Percentiles rank a stretch among this genome's conserved stretches.
Conservation (phyloP, 1,140 invertebrate species). For the Papilio polytes region DNA sequence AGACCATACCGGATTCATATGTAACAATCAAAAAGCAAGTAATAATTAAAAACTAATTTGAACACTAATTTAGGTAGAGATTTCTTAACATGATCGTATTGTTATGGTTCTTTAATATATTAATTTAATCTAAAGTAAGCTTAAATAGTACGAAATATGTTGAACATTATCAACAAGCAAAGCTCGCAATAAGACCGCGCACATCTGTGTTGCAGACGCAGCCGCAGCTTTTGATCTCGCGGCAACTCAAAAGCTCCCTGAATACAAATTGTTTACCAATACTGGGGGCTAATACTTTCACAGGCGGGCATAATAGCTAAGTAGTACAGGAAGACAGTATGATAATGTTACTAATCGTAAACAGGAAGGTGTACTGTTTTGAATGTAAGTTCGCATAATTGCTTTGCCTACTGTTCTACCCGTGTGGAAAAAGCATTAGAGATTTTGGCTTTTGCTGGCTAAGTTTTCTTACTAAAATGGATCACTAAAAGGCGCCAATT, state of each 20-base stretch:
- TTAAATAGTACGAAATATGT: not conserved
- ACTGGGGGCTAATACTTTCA: not conserved
- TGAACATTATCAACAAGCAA: conserved; percentile 7
- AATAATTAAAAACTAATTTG: too few relatives aligned
- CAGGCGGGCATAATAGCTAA: not conserved
- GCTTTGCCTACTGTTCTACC: too few relatives aligned
- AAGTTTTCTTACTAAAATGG: not conserved
- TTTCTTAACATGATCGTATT: too few relatives aligned
- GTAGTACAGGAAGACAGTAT: not conserved
- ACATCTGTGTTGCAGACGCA: not conserved
- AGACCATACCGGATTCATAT: conserved; percentile 34
- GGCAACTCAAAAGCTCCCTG: not conserved
- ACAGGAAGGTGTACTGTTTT: too few relatives aligned
- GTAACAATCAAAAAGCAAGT: too few relatives aligned
- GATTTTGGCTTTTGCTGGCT: not conserved
- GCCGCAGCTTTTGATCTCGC: conserved; percentile 4
- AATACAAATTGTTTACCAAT: conserved; percentile 28
- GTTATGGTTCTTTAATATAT: not conserved
- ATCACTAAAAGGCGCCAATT: not conserved
- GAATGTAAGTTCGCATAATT: too few relatives aligned
- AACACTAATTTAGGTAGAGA: too few relatives aligned
- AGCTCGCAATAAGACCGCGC: not conserved
- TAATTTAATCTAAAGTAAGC: not conserved
- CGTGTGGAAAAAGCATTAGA: not conserved
- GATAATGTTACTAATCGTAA: not conserved